Percentiles rank a stretch among this genome's conserved stretches.
These are phyloP conservation scores for Ophiothrix spiculata DNA, from an alignment of 35 echinoderm and acorn worm genomes.

Conservation along the genomic window DNA sequence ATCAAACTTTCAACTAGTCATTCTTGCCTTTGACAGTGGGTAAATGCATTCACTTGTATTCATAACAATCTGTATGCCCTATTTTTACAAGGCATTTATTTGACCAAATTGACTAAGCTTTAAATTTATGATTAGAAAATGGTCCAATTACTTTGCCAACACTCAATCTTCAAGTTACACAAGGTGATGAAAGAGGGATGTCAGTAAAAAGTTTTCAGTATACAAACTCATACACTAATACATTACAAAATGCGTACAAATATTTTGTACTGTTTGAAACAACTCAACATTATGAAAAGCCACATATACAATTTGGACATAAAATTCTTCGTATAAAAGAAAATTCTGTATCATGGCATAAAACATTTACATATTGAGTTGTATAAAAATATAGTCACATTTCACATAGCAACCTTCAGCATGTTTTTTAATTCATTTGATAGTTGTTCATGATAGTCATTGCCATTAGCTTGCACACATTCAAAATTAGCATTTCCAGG, in stretches of 20 bases:
- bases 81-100: no score
- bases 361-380: not conserved
- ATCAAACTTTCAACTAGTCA: no score
- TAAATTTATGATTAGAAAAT: no score
- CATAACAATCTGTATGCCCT: no score
- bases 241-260: constrained; percentile 1
- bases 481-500: not conserved
- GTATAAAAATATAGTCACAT: not conserved
- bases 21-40: no score
- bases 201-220: no score
- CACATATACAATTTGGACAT: constrained; percentile 2
- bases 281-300: not conserved
- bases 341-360: not conserved
- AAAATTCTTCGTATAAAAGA: not conserved
- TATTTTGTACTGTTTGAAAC: not conserved
- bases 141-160: no score
- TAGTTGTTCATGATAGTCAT: not conserved
- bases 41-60: no score
- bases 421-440: not conserved
- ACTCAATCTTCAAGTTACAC: no score
- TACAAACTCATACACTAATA: no score
- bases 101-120: no score
- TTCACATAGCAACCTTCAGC: not conserved
- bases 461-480: not conserved
- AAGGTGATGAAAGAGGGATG: no score